Conservation (phyloP, 1,140 invertebrate species). For the Bombus huntii region DNA sequence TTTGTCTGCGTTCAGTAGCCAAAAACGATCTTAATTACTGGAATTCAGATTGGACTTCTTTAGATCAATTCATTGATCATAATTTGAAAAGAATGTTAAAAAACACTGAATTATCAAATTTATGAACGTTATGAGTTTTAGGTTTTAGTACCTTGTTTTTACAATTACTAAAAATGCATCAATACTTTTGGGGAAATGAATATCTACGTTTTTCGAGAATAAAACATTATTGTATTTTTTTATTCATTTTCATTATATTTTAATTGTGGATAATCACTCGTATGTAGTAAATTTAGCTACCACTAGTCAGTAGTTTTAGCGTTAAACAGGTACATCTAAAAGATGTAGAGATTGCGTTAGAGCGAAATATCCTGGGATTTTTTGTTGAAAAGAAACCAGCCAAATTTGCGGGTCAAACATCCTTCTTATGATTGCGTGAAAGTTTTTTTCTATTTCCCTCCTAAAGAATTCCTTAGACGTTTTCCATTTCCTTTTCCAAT, state of each 20-base stretch:
- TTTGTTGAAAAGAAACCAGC: background rate
- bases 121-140: no score
- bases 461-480: background rate
- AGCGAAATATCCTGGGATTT: background rate
- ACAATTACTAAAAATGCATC: background rate
- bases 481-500: background rate
- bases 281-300: background rate
- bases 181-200: background rate
- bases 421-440: no score
- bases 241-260: no score
- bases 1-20: background rate
- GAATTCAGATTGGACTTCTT: background rate
- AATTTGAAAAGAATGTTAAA: background rate
- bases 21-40: background rate
- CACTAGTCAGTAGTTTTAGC: background rate
- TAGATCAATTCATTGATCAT: background rate
- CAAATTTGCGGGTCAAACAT: background rate
- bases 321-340: background rate
- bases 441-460: background rate
- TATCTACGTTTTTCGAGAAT: background rate
- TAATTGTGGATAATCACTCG: background rate
- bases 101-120: no score
- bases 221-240: no score
- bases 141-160: background rate
- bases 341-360: no score